phyloP scores from a whole-genome alignment of 2,888 invertebrate genomes.

The Cataglyphis altisquamis region DNA sequence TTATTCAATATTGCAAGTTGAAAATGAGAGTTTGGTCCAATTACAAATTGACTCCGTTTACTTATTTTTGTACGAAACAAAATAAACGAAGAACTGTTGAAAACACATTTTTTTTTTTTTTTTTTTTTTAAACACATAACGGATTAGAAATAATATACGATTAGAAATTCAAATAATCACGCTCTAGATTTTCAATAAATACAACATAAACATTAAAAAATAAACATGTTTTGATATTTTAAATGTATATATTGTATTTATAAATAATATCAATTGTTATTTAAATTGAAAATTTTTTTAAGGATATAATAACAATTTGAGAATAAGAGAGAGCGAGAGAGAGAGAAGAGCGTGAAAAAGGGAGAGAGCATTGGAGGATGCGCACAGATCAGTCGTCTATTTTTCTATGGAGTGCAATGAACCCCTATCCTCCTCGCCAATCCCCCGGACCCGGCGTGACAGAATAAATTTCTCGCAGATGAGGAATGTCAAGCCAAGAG shows the following conservation, averaged over 20 bases:
- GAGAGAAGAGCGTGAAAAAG: not conserved
- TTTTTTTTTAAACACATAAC: not conserved
- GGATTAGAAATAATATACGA: not conserved
- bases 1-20: not conserved
- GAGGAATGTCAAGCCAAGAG: constrained; percentile 62
- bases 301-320: not conserved
- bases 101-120: not conserved
- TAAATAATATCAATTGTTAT: not conserved
- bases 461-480: constrained; percentile 72
- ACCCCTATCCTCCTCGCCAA: constrained; percentile 53
- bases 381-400: constrained; percentile 46
- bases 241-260: not conserved
- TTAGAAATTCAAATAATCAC: not conserved
- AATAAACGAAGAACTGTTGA: not conserved
- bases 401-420: constrained; percentile 70
- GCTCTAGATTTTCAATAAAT: not conserved
- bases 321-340: constrained; percentile 4
- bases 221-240: not conserved
- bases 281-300: not conserved
- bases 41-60: not conserved
- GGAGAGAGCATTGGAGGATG: constrained; percentile 15
- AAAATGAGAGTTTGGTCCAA: not conserved
- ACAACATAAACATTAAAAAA: not conserved
- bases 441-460: constrained; percentile 44
- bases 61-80: not conserved